These are phyloP conservation scores for Hydra vulgaris DNA, from an alignment of 30 jellyfish, hydroid and myxozoan species.

Conservation along the genomic window DNA sequence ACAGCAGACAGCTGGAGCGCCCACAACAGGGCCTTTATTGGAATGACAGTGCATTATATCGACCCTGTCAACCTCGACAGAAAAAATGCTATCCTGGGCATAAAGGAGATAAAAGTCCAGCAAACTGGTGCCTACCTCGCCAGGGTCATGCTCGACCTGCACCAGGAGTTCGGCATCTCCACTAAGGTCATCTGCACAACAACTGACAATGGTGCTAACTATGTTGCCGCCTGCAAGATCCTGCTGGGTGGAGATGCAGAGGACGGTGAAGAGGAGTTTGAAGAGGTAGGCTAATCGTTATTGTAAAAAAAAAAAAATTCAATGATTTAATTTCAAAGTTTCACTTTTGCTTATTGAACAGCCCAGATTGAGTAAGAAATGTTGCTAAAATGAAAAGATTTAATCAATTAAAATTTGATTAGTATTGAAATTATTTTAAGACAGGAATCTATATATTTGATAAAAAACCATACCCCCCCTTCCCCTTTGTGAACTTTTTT, in stretches of 20 bases:
- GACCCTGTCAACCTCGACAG: slow-evolving; percentile 6
- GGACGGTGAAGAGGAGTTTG: background rate
- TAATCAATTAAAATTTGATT: background rate
- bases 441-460: background rate
- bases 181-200: slow-evolving; percentile 9
- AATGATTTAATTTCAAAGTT: background rate
- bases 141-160: slow-evolving; percentile 11
- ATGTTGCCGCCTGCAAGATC: slow-evolving; percentile 10
- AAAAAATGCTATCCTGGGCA: slow-evolving; percentile 7
- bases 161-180: slow-evolving; percentile 13
- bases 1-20: slow-evolving; percentile 22
- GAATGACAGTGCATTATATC: slow-evolving; percentile 16
- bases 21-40: slow-evolving; percentile 11
- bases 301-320: background rate
- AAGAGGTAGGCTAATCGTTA: background rate
- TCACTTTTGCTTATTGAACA: background rate
- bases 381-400: background rate
- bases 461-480: background rate
- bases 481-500: background rate
- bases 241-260: background rate
- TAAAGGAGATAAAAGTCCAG: slow-evolving; percentile 5
- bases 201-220: slow-evolving; percentile 16
- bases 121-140: slow-evolving; percentile 8
- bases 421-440: background rate
- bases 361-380: background rate